Evolutionary conservation across 2,113 vertebrate genomes (phyloP).

Genomic region (Pollimyrus isidori): DNA sequence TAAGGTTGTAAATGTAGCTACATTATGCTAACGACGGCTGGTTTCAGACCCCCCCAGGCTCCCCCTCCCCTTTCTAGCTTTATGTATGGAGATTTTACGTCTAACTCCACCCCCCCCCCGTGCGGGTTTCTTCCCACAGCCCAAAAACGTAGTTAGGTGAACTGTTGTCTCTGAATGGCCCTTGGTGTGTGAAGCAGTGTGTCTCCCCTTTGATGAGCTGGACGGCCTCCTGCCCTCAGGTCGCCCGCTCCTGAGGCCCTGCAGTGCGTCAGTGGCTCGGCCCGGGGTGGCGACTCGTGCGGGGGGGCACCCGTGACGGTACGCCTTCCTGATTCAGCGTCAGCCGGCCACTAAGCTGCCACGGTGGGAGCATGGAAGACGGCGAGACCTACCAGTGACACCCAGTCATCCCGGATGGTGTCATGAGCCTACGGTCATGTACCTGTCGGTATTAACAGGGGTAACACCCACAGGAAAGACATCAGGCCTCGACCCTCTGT

Average conservation of each 20-base stretch:
- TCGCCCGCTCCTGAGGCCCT: not conserved
- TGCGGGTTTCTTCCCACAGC: not conserved
- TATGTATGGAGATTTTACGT: not conserved
- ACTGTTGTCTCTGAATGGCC: not conserved
- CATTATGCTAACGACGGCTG: not conserved
- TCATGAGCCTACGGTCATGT: not conserved
- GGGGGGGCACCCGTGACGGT: not conserved
- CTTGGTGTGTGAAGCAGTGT: not conserved
- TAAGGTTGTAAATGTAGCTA: slow-evolving; percentile 3
- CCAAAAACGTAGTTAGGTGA: not conserved
- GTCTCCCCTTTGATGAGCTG: not conserved
- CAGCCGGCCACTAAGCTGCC: not conserved
- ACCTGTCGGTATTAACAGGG: not conserved
- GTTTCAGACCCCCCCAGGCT: not conserved
- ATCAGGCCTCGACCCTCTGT: not conserved
- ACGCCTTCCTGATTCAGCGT: not conserved
- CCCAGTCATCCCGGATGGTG: not conserved
- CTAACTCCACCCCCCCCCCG: not conserved
- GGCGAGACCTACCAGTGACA: not conserved
- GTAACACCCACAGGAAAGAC: not conserved
- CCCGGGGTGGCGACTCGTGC: not conserved
- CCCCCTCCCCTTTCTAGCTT: not conserved
- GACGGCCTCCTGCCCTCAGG: not conserved
- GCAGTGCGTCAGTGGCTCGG: not conserved
- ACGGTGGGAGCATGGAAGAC: not conserved